Conservation (phyloP, 2,113 vertebrate species). For the Furnarius figulus region DNA sequence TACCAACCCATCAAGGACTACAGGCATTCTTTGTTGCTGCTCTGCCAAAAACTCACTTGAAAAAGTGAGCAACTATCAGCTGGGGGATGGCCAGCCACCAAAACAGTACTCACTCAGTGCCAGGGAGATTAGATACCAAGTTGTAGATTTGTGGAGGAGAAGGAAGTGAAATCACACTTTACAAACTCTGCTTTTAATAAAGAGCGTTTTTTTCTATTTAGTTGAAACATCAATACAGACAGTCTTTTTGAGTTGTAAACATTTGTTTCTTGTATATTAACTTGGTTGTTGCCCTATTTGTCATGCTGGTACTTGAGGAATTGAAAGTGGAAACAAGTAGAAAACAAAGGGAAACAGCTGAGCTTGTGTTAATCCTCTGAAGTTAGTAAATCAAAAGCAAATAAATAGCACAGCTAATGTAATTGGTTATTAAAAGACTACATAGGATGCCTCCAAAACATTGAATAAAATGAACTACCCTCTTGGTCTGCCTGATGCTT, state of each 20-base stretch:
- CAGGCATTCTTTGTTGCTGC: not conserved
- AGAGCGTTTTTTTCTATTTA: not conserved
- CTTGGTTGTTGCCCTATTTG: not conserved
- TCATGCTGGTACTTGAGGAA: not conserved
- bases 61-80: not conserved
- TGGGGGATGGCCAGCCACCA: accelerated
- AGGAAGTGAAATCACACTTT: not conserved
- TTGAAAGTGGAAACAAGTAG: not conserved
- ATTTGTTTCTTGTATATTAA: constrained; percentile 5
- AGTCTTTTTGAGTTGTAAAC: not conserved
- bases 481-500: not conserved
- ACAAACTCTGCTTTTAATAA: not conserved
- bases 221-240: not conserved
- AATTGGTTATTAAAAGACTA: not conserved
- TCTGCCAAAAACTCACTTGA: not conserved
- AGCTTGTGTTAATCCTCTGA: not conserved
- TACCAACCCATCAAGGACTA: not conserved
- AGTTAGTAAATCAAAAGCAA: constrained; percentile 10
- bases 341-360: constrained; percentile 2
- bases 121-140: not conserved
- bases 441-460: not conserved
- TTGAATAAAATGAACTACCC: not conserved
- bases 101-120: accelerated
- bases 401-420: not conserved
- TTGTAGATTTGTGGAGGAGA: not conserved